Base-by-base conservation (phyloP, 2,113 vertebrate species). In the Cromileptes altivelis region DNA sequence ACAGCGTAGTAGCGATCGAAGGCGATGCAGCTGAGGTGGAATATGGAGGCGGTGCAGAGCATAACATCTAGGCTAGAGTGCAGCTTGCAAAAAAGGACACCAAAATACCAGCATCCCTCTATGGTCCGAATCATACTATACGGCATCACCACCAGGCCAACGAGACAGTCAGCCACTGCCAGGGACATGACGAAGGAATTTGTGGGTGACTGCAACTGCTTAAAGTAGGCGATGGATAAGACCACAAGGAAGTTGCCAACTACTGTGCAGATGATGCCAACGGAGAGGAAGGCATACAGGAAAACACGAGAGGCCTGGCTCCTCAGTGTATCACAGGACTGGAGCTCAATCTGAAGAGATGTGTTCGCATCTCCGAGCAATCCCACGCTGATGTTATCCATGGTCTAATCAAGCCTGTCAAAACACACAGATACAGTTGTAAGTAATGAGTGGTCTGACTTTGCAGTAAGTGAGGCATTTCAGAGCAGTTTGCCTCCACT, bases 31-130 rank as follows among this genome's bases (percentile, higher is more conserved):
- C 96, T 96, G 60, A 96, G 92, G 70, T 96, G 96, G 57, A 96
- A 95, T 75, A 96, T 96, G 53, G 96, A 96, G 19, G 95, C 95
- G 6, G 95, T 95, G 88, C 95, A 96, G 2, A 96, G 93, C 95
- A 96, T 96, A 56, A 96, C 95, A 30, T 96, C 96, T 12, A 96
- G 91, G 83, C 96, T 96, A 8, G 94, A 96, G 76, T 96, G 96
- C 53, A 96, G 85, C 49, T 82, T 88, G 60, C 96, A 96, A 71
- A 96, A 95, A 27, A 91, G 88, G 37, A 86, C 53, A 2, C 95
- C 95, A 19, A 96, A 95, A 71, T 88, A 90, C 96, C 96, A 96
- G 77, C 96, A 96, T 58, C 95, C 95, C 49, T 96, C 96, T 15
- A 96, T 88, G 0, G 96, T 96, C 23, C 95, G 91, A n/a, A 95